Base-by-base conservation (phyloP, 2,113 vertebrate species). In the Chionis minor region DNA sequence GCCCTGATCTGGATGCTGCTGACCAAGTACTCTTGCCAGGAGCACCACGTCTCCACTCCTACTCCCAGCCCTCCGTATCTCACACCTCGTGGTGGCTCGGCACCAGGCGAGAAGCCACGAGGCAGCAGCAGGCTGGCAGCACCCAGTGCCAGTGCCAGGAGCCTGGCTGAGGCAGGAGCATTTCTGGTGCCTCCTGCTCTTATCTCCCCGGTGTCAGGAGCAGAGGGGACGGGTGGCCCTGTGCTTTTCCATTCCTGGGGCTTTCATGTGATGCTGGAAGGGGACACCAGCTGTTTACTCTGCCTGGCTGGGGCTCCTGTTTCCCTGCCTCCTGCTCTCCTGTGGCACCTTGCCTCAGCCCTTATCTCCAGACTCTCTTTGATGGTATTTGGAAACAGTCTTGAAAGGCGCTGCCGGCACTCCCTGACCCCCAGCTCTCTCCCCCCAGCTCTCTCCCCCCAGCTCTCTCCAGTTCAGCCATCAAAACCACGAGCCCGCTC, bases 321-420 rank as follows among this genome's bases (percentile, higher is more conserved):
- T 86, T 74, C 58, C 45, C 58, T 62, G 44, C 24, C 79, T 55
- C 51, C 56, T 22, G 27, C 47, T 73, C 38, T 77, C 69, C 74
- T 19, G 38, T 6, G 28, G 72, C 67, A 83, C 70, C 44, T 49
- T 1, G 5, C 69, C 73, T 74, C 91, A 79, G 75, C 28, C 77
- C 91, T 91, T 93, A 93, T 88, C 93, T 91, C 67, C 75, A 71
- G 55, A 7, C 49, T 79, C 40, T 51, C 61, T 92, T 45, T 59
- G 65, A 73, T 70, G 49, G 21, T 82, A 13, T 86, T 93, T 91
- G 49, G 44, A 80, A 74, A 85, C 7, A 40, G 56, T 23, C 81
- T 86, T 89, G 66, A 86, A 91, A 91, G 75, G 66, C 55, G 33
- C 12, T 4, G 12, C 52, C 27, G 2, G 22, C 33, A 15, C 45